Percentiles rank a stretch among this genome's conserved stretches.
These are phyloP conservation scores for Oreortyx pictus DNA, from an alignment of 2,797 vertebrate genomes.

Conservation along the genomic window DNA sequence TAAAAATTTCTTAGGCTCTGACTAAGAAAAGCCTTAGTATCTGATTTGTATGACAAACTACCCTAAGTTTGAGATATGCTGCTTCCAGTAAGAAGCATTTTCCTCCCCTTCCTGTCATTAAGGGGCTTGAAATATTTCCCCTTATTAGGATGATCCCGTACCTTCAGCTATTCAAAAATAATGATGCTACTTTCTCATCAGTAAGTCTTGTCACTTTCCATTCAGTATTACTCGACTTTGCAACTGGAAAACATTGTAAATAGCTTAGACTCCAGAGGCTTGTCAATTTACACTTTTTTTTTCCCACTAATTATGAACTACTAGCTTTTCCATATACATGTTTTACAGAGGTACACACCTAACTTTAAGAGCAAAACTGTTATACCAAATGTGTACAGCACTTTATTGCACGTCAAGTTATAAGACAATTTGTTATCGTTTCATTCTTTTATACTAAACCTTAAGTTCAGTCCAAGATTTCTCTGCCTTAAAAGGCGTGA, in stretches of 20 bases:
- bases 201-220: neutral
- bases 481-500: slow-evolving; percentile 59
- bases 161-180: neutral
- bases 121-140: neutral
- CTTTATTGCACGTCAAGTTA: neutral
- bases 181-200: neutral
- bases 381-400: neutral
- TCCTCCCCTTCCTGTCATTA: neutral
- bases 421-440: slow-evolving; percentile 31
- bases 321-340: neutral
- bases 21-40: neutral
- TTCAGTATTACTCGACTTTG: neutral
- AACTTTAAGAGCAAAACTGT: neutral
- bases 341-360: neutral
- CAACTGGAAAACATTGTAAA: neutral
- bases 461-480: slow-evolving; percentile 54
- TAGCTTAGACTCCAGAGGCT: neutral
- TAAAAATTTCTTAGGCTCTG: too few species aligned
- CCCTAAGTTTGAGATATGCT: neutral
- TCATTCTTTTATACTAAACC: slow-evolving; percentile 31
- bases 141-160: neutral
- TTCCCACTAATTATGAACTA: neutral
- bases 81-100: fast-evolving
- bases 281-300: neutral
- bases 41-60: neutral